These are phyloP conservation scores for Penelope pileata DNA, from an alignment of 2,113 vertebrate genomes.

Conservation along the genomic window DNA sequence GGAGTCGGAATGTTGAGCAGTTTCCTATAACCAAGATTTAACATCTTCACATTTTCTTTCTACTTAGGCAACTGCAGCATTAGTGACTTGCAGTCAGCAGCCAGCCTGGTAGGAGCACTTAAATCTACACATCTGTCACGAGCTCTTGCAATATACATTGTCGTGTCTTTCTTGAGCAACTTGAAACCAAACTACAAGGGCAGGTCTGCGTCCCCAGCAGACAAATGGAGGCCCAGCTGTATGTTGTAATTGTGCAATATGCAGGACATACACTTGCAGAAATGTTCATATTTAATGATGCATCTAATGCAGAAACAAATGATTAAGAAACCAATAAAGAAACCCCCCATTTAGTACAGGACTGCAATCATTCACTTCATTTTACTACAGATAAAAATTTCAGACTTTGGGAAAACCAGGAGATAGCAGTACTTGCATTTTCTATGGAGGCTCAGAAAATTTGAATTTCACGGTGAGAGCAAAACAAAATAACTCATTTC, in stretches of 20 bases:
- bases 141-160: not conserved
- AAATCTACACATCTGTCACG: not conserved
- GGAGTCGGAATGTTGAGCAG: not conserved
- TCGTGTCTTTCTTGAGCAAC: not conserved
- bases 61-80: not conserved
- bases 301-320: not conserved
- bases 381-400: not conserved
- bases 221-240: not conserved
- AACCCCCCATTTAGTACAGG: not conserved
- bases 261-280: not conserved
- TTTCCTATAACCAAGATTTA: not conserved
- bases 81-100: not conserved
- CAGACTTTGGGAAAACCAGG: not conserved
- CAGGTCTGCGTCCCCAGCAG: not conserved
- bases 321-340: not conserved
- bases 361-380: not conserved
- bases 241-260: not conserved
- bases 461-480: not conserved
- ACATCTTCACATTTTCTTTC: not conserved
- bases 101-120: not conserved
- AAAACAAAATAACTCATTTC: not conserved
- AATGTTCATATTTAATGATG: not conserved
- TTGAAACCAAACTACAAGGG: not conserved
- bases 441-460: not conserved
- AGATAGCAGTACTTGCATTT: accelerated